phyloP scores from a whole-genome alignment of 2,113 vertebrate genomes.

The Arenaria interpres region DNA sequence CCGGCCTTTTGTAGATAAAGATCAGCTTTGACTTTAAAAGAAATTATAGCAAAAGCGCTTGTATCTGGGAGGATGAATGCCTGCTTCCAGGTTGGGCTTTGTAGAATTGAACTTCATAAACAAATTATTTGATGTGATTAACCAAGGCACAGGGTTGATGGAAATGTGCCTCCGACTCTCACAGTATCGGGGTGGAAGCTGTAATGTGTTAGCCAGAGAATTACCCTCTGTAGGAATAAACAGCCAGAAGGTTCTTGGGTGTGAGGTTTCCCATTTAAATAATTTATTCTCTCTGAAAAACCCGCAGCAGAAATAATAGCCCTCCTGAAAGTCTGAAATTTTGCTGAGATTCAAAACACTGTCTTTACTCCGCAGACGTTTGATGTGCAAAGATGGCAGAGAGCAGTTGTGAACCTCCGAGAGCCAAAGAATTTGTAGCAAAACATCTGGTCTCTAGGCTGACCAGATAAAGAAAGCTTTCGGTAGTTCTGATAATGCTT shows the following conservation, averaged over 20 bases:
- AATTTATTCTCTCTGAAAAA: background rate
- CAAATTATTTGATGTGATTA: slow-evolving; percentile 45
- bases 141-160: slow-evolving; percentile 7
- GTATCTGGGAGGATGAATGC: slow-evolving; percentile 31
- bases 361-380: background rate
- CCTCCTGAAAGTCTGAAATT: background rate
- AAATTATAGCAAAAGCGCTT: slow-evolving; percentile 39
- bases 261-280: slow-evolving; percentile 26
- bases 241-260: slow-evolving; percentile 22
- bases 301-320: background rate
- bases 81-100: slow-evolving; percentile 40
- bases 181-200: slow-evolving; percentile 46
- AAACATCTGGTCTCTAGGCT: slow-evolving; percentile 17
- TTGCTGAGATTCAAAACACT: background rate
- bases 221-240: slow-evolving; percentile 10
- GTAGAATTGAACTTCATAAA: background rate
- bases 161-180: background rate
- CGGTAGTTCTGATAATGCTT: background rate
- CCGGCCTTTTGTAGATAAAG: slow-evolving; percentile 57
- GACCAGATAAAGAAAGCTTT: background rate
- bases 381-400: background rate
- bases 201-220: background rate
- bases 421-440: background rate
- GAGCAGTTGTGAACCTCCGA: background rate
- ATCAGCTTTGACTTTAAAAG: slow-evolving; percentile 49